These are phyloP conservation scores for Periphyllus acericola DNA, from an alignment of 2,888 invertebrate species.

Conservation along the genomic window DNA sequence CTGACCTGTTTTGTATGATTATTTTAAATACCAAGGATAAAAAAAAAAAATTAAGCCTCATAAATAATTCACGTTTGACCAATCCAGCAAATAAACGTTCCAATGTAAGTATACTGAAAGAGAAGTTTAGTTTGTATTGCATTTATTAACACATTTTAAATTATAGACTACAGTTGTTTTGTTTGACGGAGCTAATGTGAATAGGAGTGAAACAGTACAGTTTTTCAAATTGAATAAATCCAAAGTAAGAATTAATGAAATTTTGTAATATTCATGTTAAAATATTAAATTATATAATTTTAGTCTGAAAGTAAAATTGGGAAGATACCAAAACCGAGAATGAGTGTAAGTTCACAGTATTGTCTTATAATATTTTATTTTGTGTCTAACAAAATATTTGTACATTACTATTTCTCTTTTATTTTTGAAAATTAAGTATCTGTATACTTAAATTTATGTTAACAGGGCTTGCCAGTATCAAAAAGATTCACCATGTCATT, in stretches of 20 bases:
- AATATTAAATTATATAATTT: constrained; percentile 8
- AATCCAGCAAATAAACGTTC: background rate
- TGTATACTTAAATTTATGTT: background rate
- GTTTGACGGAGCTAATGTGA: background rate
- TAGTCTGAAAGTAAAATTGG: constrained; percentile 22
- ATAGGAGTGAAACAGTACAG: background rate
- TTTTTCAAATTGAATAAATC: constrained; percentile 10
- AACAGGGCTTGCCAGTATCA: constrained; percentile 26
- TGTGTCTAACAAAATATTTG: too few relatives aligned
- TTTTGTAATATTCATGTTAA: background rate
- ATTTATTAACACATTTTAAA: constrained; percentile 4
- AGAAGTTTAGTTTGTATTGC: background rate
- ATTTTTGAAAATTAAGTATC: background rate
- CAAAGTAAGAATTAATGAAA: constrained; percentile 18
- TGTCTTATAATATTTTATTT: too few relatives aligned
- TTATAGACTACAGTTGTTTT: constrained; percentile 42
- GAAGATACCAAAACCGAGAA: background rate
- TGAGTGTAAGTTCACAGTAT: constrained; percentile 26
- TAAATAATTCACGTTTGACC: background rate
- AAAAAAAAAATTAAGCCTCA: background rate
- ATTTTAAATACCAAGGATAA: background rate
- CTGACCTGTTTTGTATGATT: background rate
- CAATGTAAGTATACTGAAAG: background rate
- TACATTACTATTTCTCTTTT: too few relatives aligned
- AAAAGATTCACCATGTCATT: constrained; percentile 1